Evolutionary conservation across 92 coral and sea anemone genomes (phyloP).

Genomic region (Chrysogorgia sp.): DNA sequence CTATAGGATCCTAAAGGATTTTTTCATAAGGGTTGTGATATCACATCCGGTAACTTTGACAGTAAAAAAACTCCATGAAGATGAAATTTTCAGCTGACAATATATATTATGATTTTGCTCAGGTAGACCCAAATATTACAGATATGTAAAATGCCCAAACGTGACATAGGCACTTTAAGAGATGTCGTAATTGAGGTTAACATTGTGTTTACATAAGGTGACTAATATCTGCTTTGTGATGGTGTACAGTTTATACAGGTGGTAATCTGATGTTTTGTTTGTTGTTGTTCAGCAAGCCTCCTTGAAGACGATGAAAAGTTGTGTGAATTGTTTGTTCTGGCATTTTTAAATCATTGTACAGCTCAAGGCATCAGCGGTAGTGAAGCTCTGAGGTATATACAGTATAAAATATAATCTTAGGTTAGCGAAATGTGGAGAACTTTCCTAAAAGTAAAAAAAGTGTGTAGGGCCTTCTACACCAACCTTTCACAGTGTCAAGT

Average conservation of each 20-base stretch:
- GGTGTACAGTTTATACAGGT: neutral
- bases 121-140: no score
- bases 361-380: slow-evolving; percentile 59
- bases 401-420: neutral
- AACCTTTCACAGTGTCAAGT: neutral
- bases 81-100: no score
- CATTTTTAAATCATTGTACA: slow-evolving; percentile 82
- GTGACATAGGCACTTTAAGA: no score
- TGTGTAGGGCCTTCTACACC: neutral
- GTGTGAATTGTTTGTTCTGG: slow-evolving; percentile 66
- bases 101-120: no score
- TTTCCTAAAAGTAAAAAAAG: neutral
- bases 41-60: no score
- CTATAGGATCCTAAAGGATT: no score
- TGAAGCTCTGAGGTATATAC: slow-evolving; percentile 74
- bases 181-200: no score
- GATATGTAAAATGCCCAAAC: no score
- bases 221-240: neutral
- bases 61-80: no score
- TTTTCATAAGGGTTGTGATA: no score
- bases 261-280: neutral
- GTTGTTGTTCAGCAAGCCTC: slow-evolving; percentile 61
- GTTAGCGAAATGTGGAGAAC: no score
- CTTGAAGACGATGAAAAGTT: slow-evolving; percentile 69
- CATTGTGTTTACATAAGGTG: no score